phyloP scores from a whole-genome alignment of 2,888 invertebrate species.

The Scotopteryx bipunctaria region DNA sequence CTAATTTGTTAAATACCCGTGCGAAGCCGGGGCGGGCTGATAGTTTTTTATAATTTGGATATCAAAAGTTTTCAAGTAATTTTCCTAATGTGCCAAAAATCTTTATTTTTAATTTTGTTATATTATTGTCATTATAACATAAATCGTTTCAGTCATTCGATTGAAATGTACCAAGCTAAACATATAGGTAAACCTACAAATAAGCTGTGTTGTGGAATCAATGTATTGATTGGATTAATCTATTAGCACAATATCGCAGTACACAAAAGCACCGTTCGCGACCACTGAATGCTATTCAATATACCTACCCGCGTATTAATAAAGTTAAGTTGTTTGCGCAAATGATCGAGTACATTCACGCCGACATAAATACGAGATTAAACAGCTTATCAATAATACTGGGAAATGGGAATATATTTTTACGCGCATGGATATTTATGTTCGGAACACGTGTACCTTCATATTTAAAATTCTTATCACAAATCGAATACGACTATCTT shows the following conservation, averaged over 20 bases:
- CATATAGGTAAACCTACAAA: slow-evolving; percentile 56
- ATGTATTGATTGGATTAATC: slow-evolving; percentile 82
- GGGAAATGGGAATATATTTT: slow-evolving; percentile 19
- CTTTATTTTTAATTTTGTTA: background rate
- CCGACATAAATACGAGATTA: slow-evolving; percentile 21
- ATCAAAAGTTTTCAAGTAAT: too few relatives aligned
- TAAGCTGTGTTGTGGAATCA: slow-evolving; percentile 72
- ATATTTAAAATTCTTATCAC: slow-evolving; percentile 21
- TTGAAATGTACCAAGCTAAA: slow-evolving; percentile 69
- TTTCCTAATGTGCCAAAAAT: too few relatives aligned
- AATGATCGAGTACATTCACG: slow-evolving; percentile 25
- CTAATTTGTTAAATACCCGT: too few relatives aligned
- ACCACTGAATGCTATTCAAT: slow-evolving; percentile 31
- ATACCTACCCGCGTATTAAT: slow-evolving; percentile 20
- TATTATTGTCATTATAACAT: background rate
- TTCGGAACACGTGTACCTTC: slow-evolving; percentile 14
- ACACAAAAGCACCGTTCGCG: slow-evolving; percentile 57
- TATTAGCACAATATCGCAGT: slow-evolving; percentile 73
- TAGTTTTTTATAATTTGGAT: too few relatives aligned
- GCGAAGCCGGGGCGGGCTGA: too few relatives aligned
- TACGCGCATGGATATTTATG: slow-evolving; percentile 6
- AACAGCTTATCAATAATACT: slow-evolving; percentile 24
- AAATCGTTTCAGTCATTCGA: slow-evolving; percentile 66
- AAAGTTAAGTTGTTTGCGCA: slow-evolving; percentile 21
- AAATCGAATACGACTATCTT: slow-evolving; percentile 19